Evolutionary conservation across 2,888 invertebrate genomes (phyloP).

Genomic region (Andricus curvator): DNA sequence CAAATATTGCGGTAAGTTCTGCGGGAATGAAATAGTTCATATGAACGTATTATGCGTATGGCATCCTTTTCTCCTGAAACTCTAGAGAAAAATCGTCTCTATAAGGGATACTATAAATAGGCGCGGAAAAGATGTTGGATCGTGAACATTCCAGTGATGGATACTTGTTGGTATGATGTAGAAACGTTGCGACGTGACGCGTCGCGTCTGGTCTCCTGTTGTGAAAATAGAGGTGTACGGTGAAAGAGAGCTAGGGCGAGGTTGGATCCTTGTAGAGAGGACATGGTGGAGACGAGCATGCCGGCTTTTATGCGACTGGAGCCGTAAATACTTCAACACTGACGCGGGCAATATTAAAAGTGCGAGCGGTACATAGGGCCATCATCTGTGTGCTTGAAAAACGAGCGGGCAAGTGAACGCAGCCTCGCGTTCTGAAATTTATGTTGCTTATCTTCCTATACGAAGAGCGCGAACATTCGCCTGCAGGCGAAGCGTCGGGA

Average conservation of each 20-base stretch:
- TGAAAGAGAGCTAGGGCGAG: constrained; percentile 49
- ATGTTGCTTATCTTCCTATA: constrained; percentile 68
- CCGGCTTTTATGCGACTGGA: constrained; percentile 61
- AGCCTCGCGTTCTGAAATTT: constrained; percentile 65
- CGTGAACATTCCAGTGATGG: constrained; percentile 16
- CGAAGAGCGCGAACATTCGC: constrained; percentile 40
- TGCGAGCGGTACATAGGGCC: constrained; percentile 66
- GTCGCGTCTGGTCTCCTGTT: background rate
- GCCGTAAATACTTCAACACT: constrained; percentile 74
- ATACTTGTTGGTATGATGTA: constrained; percentile 28
- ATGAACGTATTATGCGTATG: background rate
- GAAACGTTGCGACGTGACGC: background rate
- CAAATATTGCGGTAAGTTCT: background rate
- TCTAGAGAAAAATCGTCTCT: background rate
- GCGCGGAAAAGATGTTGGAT: background rate
- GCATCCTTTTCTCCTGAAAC: background rate
- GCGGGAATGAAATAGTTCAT: background rate
- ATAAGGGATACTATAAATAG: background rate
- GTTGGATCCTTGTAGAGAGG: constrained; percentile 45
- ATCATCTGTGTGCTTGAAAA: constrained; percentile 66
- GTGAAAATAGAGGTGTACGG: constrained; percentile 30
- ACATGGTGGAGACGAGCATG: constrained; percentile 55
- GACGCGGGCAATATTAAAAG: constrained; percentile 75
- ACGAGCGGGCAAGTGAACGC: constrained; percentile 49
- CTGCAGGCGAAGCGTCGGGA: constrained; percentile 2